These are phyloP conservation scores for Sphenopsis melanotis DNA, from an alignment of 2,797 vertebrate species.

Conservation along the genomic window DNA sequence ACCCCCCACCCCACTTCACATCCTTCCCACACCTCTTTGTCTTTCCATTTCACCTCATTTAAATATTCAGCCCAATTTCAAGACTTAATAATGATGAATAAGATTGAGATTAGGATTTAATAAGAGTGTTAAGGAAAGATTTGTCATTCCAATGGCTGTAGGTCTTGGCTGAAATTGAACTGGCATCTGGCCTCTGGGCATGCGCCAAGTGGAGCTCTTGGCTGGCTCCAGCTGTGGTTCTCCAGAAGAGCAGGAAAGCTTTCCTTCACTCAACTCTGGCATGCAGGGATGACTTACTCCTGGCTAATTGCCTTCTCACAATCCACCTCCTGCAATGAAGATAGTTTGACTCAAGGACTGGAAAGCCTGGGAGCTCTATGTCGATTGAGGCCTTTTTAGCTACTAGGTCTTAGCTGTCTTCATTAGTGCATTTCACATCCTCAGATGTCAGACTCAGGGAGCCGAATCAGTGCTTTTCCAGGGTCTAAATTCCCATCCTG, in stretches of 20 bases:
- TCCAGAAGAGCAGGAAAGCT: neutral
- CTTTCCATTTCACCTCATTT: constrained; percentile 72
- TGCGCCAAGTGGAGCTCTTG: neutral
- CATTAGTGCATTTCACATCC: neutral
- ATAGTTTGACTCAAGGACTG: neutral
- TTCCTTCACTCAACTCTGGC: neutral
- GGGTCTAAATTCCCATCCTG: neutral
- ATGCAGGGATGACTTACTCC: neutral
- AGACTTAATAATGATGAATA: constrained; percentile 78
- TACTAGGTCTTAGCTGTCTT: neutral
- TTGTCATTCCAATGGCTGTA: constrained; percentile 68
- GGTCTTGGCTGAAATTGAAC: constrained; percentile 63
- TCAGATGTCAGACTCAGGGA: neutral
- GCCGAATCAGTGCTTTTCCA: neutral
- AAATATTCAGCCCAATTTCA: constrained; percentile 74
- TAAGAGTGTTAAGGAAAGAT: constrained; percentile 74
- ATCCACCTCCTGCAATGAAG: neutral
- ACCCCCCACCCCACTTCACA: neutral
- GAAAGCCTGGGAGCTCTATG: neutral
- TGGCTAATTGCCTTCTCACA: neutral
- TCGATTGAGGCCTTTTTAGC: neutral
- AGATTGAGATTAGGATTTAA: constrained; percentile 76
- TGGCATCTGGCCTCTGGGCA: constrained; percentile 38
- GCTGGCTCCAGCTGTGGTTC: neutral
- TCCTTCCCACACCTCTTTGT: constrained; percentile 7